A percentile compares a stretch with the other conserved stretches of the same genome.
Conservation (phyloP, 2,113 vertebrate genomes). For the Perca schrenkii region DNA sequence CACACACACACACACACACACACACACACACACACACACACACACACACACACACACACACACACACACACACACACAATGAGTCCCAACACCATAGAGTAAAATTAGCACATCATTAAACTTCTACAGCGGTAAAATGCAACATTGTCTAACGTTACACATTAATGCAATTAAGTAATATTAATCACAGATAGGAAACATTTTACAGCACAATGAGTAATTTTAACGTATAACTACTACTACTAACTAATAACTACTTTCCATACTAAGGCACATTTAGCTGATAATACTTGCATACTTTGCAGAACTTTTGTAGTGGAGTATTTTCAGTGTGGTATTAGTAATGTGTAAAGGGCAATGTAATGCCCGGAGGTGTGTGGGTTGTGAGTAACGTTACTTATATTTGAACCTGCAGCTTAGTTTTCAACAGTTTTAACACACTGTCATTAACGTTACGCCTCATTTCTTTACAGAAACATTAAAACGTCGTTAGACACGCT, state of each 20-base stretch:
- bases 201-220: no score
- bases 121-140: no score
- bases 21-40: slow-evolving; percentile 28
- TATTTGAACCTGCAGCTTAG: not conserved
- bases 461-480: not conserved
- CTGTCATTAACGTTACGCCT: not conserved
- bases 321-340: not conserved
- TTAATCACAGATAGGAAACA: no score
- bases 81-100: slow-evolving; percentile 50
- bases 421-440: not conserved
- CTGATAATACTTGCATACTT: no score
- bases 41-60: slow-evolving; percentile 54
- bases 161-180: no score
- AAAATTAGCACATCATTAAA: no score
- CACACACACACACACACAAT: slow-evolving; percentile 65
- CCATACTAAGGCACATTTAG: no score
- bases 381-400: not conserved
- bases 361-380: not conserved
- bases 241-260: no score
- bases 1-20: slow-evolving; percentile 15
- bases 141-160: no score
- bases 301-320: not conserved
- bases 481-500: not conserved
- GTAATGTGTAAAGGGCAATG: not conserved
- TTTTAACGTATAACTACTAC: no score